Evolutionary conservation across 2,797 vertebrate genomes (phyloP).

Genomic region (Thamnophis elegans): DNA sequence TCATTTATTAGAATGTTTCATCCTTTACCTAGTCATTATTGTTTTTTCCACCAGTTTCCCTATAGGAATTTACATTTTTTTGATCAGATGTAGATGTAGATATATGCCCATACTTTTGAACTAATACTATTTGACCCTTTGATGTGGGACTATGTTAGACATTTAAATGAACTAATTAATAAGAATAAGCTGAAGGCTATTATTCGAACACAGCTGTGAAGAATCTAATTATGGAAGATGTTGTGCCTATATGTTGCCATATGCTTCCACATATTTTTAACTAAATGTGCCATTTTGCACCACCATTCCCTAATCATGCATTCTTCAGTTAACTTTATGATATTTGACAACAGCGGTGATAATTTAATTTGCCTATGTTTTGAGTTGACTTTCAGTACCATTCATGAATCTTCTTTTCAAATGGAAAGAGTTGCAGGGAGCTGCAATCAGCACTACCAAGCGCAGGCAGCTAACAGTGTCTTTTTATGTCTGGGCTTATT

Average conservation of each 20-base stretch:
- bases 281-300: neutral
- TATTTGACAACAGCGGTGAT: conserved; percentile 9
- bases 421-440: conserved; percentile 28
- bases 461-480: conserved; percentile 31
- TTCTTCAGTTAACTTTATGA: conserved; percentile 9
- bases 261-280: conserved; percentile 22
- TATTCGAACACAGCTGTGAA: conserved; percentile 17
- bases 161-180: conserved; percentile 29
- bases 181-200: conserved; percentile 17
- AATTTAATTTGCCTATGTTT: conserved; percentile 34
- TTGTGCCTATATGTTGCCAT: neutral
- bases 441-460: conserved; percentile 41
- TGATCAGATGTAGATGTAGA: neutral
- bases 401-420: conserved; percentile 26
- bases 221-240: conserved; percentile 32
- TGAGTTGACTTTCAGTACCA: conserved; percentile 44
- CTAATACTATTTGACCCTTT: neutral
- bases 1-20: neutral
- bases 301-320: neutral
- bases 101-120: neutral
- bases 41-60: neutral
- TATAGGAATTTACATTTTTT: neutral
- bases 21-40: neutral
- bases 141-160: neutral
- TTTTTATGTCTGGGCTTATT: conserved; percentile 42